Conservation (phyloP, 1,140 invertebrate genomes). For the Trachymyrmex septentrionalis region DNA sequence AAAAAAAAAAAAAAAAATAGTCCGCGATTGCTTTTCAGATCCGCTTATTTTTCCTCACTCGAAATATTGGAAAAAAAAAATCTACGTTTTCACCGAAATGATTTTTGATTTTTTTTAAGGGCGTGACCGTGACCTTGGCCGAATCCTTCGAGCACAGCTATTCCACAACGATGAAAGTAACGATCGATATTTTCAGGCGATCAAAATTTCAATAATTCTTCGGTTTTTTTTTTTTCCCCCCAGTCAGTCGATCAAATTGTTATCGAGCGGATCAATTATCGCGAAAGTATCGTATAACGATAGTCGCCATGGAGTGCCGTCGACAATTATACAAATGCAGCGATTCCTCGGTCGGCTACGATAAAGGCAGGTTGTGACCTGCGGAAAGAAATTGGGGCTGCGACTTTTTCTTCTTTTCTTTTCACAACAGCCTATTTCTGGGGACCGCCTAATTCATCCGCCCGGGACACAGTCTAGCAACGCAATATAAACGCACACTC, state of each 20-base stretch:
- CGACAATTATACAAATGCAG: not conserved
- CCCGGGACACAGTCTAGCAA: constrained; percentile 37
- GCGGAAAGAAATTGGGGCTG: constrained; percentile 48
- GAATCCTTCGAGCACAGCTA: not conserved
- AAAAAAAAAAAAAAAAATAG: not conserved
- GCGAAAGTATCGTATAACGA: not conserved
- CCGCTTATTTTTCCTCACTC: not conserved
- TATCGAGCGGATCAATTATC: not conserved
- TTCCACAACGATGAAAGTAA: too few relatives aligned
- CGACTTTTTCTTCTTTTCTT: constrained; percentile 11
- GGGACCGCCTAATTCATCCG: constrained; percentile 54
- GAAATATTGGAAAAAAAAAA: constrained; percentile 9
- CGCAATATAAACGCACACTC: constrained; percentile 20
- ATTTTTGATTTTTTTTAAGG: constrained; percentile 23
- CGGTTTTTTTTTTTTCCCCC: not conserved
- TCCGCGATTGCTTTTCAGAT: not conserved
- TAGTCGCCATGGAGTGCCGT: not conserved
- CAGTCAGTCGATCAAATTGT: not conserved
- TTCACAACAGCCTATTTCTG: constrained; percentile 46
- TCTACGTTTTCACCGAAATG: not conserved
- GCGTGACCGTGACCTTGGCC: not conserved
- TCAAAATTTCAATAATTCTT: not conserved
- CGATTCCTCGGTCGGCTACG: not conserved
- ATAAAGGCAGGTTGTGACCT: not conserved
- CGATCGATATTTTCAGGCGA: not conserved